Conservation (phyloP, 1,140 invertebrate genomes). For the Drosophila hydei region DNA sequence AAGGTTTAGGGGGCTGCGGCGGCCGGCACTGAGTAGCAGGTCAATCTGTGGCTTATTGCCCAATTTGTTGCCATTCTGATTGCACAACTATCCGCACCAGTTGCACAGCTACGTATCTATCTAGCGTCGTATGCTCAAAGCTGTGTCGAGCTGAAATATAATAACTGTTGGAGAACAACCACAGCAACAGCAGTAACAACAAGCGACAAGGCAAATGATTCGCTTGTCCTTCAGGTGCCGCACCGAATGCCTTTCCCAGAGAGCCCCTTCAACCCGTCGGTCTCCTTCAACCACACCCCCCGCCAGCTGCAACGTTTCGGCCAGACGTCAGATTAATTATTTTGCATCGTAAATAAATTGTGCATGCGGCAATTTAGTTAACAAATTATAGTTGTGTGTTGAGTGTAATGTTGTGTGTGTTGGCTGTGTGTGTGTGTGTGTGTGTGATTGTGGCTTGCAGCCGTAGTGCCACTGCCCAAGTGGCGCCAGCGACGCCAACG, state of each 20-base stretch:
- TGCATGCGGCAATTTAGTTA: slow-evolving; percentile 56
- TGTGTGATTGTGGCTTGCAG: slow-evolving; percentile 15
- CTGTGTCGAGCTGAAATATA: slow-evolving; percentile 25
- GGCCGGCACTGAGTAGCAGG: too few relatives aligned
- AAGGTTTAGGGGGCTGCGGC: too few relatives aligned
- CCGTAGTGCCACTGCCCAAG: slow-evolving; percentile 29
- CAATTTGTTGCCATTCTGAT: slow-evolving; percentile 25
- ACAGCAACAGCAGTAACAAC: slow-evolving; percentile 9
- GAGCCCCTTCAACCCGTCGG: neutral
- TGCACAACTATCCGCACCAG: slow-evolving; percentile 2
- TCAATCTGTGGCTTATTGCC: neutral
- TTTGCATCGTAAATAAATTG: slow-evolving; percentile 60
- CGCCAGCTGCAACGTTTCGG: slow-evolving; percentile 2
- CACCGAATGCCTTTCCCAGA: slow-evolving; percentile 26
- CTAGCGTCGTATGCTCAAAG: neutral
- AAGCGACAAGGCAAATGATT: slow-evolving; percentile 18
- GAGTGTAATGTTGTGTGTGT: slow-evolving; percentile 11
- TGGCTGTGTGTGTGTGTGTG: slow-evolving; percentile 14
- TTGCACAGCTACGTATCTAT: neutral
- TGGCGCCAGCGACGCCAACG: slow-evolving; percentile 66
- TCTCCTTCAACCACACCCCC: neutral
- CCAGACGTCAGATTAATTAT: slow-evolving; percentile 53
- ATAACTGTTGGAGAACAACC: slow-evolving; percentile 22
- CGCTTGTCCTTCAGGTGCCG: slow-evolving; percentile 49
- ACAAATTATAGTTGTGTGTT: slow-evolving; percentile 60